Percentiles rank a stretch among this genome's conserved stretches.
These are phyloP conservation scores for Rhadinocentrus ornatus DNA, from an alignment of 2,797 vertebrate species.

Conservation along the genomic window DNA sequence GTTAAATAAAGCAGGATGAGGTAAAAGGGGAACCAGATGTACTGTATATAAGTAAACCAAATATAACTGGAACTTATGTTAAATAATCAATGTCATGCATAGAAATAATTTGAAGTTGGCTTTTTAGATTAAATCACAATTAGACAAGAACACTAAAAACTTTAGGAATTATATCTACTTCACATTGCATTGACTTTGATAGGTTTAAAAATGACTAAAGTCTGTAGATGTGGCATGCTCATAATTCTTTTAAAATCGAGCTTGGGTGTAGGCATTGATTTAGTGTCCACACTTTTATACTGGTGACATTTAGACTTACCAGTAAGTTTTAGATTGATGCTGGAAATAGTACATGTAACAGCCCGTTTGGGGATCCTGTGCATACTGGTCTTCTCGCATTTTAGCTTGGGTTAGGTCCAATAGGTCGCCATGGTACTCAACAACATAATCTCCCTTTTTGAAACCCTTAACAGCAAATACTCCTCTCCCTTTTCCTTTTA, in stretches of 20 bases:
- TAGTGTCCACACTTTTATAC: neutral
- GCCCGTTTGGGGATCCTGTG: slow-evolving; percentile 90
- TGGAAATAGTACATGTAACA: slow-evolving; percentile 99
- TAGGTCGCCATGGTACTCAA: slow-evolving; percentile 95
- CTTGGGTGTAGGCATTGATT: neutral
- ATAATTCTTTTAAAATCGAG: neutral
- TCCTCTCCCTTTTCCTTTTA: slow-evolving; percentile 92
- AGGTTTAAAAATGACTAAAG: no score
- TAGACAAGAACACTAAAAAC: neutral
- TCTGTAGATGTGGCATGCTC: no score
- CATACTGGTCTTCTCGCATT: slow-evolving; percentile 86
- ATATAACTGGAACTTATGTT: no score
- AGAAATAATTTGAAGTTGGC: neutral
- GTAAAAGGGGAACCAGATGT: no score
- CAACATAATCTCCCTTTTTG: slow-evolving; percentile 91
- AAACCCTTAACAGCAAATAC: slow-evolving; percentile 88
- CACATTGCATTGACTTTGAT: no score
- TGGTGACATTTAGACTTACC: slow-evolving; percentile 80
- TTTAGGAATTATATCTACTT: neutral
- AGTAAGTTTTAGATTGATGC: slow-evolving; percentile 92
- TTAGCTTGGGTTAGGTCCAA: slow-evolving; percentile 90
- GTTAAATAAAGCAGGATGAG: neutral
- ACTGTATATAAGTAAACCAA: no score
- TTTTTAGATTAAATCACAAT: neutral
- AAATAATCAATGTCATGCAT: no score